Evolutionary conservation across 2,888 invertebrate species (phyloP).

Genomic region (Leptarthrus brevirostris): DNA sequence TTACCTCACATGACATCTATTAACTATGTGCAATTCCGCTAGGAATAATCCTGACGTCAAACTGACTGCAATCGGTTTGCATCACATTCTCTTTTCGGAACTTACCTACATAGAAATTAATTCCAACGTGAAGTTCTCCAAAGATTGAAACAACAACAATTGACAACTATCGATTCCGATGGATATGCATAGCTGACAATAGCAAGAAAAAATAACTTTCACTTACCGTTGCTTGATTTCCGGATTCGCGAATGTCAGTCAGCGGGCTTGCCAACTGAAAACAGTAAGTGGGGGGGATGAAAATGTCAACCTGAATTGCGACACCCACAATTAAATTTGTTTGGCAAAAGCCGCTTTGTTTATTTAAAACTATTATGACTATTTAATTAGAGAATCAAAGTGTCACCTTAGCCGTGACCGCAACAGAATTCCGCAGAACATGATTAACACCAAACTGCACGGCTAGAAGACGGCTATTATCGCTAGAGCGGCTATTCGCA

Average conservation of each 20-base stretch:
- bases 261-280: neutral
- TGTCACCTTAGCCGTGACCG: constrained; percentile 54
- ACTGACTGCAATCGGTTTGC: no score
- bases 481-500: neutral
- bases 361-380: constrained; percentile 10
- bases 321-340: neutral
- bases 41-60: no score
- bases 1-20: no score
- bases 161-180: no score
- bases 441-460: neutral
- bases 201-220: constrained; percentile 20
- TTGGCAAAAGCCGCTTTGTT: constrained; percentile 19
- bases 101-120: no score
- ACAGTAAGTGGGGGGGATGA: neutral
- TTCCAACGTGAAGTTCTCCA: no score
- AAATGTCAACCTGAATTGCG: neutral
- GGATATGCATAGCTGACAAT: no score
- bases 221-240: constrained; percentile 30
- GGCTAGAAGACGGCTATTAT: neutral
- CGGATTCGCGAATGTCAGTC: constrained; percentile 27
- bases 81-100: no score
- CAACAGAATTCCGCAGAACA: constrained; percentile 30
- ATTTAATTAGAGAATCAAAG: constrained; percentile 43
- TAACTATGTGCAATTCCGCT: no score
- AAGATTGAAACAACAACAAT: no score